Evolutionary conservation across 2,888 invertebrate genomes (phyloP).

Genomic region (Eurytoma adleriae): DNA sequence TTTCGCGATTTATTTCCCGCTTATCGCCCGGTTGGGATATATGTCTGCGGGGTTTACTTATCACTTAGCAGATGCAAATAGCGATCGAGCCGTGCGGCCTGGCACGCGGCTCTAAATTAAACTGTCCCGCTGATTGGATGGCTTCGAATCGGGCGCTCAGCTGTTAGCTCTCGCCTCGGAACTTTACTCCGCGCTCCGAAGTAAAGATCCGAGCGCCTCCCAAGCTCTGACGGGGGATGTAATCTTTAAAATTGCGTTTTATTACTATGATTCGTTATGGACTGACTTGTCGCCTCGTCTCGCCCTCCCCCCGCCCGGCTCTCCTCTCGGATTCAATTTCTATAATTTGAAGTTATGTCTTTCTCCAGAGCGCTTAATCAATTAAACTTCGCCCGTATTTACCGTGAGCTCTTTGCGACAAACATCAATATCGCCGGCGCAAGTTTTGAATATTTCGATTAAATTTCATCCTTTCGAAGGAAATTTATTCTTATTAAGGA

Average conservation of each 20-base stretch:
- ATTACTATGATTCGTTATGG: constrained; percentile 48
- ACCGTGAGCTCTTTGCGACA: neutral
- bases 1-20: constrained; percentile 76
- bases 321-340: constrained; percentile 43
- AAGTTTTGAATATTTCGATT: constrained; percentile 3
- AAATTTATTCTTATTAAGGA: neutral
- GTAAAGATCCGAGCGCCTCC: constrained; percentile 27
- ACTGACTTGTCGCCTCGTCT: constrained; percentile 25
- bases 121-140: constrained; percentile 64
- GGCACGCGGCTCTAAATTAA: constrained; percentile 65
- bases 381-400: constrained; percentile 40
- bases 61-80: constrained; percentile 76
- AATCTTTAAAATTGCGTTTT: constrained; percentile 59
- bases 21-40: constrained; percentile 74
- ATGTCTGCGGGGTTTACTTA: constrained; percentile 75
- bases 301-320: neutral
- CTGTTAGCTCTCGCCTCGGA: constrained; percentile 47
- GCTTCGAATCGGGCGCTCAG: constrained; percentile 58
- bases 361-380: constrained; percentile 31
- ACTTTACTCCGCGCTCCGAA: constrained; percentile 36
- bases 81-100: constrained; percentile 56
- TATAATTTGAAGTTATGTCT: constrained; percentile 49
- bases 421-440: neutral
- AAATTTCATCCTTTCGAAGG: neutral
- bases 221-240: constrained; percentile 30